Percentiles rank a stretch among this genome's conserved stretches.
phyloP scores from a whole-genome alignment of 2,113 vertebrate species.

The Calyptomena viridis region DNA sequence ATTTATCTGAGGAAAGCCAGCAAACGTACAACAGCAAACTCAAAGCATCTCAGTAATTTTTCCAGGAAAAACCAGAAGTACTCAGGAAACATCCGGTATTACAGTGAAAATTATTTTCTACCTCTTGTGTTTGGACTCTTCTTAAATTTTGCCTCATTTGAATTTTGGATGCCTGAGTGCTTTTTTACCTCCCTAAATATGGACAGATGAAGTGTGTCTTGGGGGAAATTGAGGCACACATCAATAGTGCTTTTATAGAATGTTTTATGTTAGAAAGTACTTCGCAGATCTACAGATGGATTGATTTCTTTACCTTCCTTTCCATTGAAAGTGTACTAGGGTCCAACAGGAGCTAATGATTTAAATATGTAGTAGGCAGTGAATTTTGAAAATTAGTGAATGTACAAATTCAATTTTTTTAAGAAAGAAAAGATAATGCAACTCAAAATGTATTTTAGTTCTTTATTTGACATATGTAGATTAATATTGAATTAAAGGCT shows the following conservation, averaged over 20 bases:
- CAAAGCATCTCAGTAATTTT: not conserved
- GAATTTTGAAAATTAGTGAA: not conserved
- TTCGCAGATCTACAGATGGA: not conserved
- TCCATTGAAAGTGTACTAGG: not conserved
- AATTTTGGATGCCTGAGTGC: not conserved
- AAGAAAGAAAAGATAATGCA: not conserved
- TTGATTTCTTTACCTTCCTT: not conserved
- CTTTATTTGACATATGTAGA: not conserved
- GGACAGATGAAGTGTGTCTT: not conserved
- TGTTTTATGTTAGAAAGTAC: not conserved
- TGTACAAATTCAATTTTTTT: not conserved
- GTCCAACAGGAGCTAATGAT: not conserved
- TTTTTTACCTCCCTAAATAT: not conserved
- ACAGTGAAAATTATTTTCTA: not conserved
- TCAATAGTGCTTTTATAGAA: not conserved
- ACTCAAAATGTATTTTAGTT: not conserved
- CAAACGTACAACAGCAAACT: not conserved
- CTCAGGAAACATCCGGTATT: not conserved
- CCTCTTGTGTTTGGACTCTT: rapidly evolving
- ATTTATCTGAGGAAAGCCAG: not conserved
- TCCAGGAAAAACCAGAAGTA: not conserved
- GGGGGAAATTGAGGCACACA: not conserved
- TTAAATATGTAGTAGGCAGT: not conserved
- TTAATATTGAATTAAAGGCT: not conserved
- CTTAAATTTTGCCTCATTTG: not conserved